phyloP scores from a whole-genome alignment of 2,888 invertebrate species.

The Platycheirus rosarum region DNA sequence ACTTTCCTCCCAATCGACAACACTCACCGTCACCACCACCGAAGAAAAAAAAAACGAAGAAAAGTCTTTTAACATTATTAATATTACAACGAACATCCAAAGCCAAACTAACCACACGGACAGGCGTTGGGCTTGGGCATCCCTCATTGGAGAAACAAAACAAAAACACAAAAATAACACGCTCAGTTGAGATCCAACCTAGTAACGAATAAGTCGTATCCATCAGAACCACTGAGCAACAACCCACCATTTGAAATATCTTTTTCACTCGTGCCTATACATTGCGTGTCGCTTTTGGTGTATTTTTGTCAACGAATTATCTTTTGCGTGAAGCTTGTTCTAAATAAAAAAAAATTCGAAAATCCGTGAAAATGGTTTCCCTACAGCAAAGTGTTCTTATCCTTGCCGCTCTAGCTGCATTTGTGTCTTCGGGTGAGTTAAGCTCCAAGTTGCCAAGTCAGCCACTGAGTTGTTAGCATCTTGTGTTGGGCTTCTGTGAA shows the following conservation, averaged over 20 bases:
- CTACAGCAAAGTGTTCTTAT: slow-evolving; percentile 77
- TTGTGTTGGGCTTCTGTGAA: too few relatives aligned
- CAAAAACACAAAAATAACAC: slow-evolving; percentile 48
- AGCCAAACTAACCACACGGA: slow-evolving; percentile 3
- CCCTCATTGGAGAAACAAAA: slow-evolving; percentile 69
- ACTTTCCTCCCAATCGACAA: slow-evolving; percentile 34
- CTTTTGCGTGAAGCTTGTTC: slow-evolving; percentile 8
- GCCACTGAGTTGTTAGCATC: too few relatives aligned
- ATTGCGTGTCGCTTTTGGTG: slow-evolving; percentile 18
- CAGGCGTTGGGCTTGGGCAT: slow-evolving; percentile 21
- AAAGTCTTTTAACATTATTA: slow-evolving; percentile 27
- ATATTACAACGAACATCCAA: slow-evolving; percentile 11
- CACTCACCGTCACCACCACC: slow-evolving; percentile 11
- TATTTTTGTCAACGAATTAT: slow-evolving; percentile 26
- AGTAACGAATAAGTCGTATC: slow-evolving; percentile 63
- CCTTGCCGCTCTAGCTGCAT: slow-evolving; percentile 77
- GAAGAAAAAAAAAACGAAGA: neutral
- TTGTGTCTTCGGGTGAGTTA: slow-evolving; percentile 78
- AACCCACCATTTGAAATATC: slow-evolving; percentile 21
- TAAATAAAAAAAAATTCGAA: slow-evolving; percentile 9
- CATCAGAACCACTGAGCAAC: slow-evolving; percentile 7
- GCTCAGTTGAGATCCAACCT: slow-evolving; percentile 69
- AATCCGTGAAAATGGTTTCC: slow-evolving; percentile 77
- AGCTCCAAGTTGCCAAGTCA: neutral
- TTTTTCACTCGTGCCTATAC: slow-evolving; percentile 19